These are phyloP conservation scores for Montipora capricornis DNA, from an alignment of 64 coral and sea anemone genomes.

Conservation along the genomic window DNA sequence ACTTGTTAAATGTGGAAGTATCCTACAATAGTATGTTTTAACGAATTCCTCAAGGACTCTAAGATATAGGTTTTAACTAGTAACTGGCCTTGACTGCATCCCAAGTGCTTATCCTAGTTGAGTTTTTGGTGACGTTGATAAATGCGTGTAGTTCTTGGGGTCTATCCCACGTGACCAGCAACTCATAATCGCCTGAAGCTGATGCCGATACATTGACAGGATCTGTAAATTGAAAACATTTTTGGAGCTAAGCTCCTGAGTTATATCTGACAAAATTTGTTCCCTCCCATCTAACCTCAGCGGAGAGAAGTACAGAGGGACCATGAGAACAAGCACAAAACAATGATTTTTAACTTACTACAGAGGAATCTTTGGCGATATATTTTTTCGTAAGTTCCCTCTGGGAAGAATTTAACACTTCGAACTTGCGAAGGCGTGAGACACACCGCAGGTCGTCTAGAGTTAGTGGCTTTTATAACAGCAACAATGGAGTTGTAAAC, in stretches of 20 bases:
- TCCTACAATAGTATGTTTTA: too few relatives aligned
- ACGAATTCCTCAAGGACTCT: too few relatives aligned
- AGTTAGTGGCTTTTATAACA: conserved; percentile 62
- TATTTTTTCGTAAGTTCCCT: conserved; percentile 57
- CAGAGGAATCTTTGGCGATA: conserved; percentile 85
- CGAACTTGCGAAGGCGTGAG: conserved; percentile 75
- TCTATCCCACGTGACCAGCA: conserved; percentile 81
- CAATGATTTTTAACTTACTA: conserved; percentile 59
- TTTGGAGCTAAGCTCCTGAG: too few relatives aligned
- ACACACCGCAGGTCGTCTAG: conserved; percentile 49
- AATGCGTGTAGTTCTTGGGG: conserved; percentile 77
- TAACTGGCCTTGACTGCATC: conserved; percentile 29
- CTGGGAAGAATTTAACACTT: conserved; percentile 71
- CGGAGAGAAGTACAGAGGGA: too few relatives aligned
- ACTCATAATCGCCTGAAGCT: conserved; percentile 79
- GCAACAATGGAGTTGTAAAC: conserved; percentile 85
- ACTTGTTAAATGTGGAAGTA: too few relatives aligned
- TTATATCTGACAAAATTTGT: too few relatives aligned
- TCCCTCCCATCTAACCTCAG: too few relatives aligned
- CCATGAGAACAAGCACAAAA: not conserved
- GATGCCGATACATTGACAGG: conserved; percentile 81
- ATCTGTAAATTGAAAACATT: conserved; percentile 48
- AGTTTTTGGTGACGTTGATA: conserved; percentile 70
- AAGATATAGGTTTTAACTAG: not conserved
- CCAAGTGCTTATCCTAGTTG: conserved; percentile 62